Conservation (phyloP, 2,113 vertebrate species). For the Accipiter virgatus region DNA sequence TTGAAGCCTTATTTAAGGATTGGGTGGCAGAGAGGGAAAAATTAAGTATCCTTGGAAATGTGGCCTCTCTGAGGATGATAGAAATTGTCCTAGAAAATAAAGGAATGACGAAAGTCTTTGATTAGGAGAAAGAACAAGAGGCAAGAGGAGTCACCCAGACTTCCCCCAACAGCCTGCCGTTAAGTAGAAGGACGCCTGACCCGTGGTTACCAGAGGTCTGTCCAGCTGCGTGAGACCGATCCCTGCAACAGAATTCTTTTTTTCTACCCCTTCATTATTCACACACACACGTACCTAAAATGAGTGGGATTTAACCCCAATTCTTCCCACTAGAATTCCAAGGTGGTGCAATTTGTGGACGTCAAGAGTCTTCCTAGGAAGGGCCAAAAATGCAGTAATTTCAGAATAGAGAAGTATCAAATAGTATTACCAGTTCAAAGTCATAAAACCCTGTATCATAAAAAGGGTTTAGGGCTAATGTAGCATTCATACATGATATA, state of each 20-base stretch:
- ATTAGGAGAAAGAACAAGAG: background rate
- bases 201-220: background rate
- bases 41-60: background rate
- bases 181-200: accelerated
- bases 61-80: background rate
- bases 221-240: accelerated
- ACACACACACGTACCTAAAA: background rate
- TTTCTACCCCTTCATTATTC: background rate
- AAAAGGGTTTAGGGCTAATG: background rate
- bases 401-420: background rate
- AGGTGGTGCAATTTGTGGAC: background rate
- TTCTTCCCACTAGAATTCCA: background rate
- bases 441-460: accelerated
- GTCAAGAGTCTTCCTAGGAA: background rate
- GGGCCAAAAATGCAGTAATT: background rate
- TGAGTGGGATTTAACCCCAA: background rate
- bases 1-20: background rate
- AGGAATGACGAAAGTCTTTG: background rate
- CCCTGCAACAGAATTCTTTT: background rate
- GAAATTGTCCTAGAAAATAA: background rate
- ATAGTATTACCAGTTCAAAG: background rate
- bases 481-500: accelerated
- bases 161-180: background rate
- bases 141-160: background rate
- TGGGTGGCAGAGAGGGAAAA: background rate